Conservation (phyloP, 2,113 vertebrate species). For the Corythoichthys intestinalis region DNA sequence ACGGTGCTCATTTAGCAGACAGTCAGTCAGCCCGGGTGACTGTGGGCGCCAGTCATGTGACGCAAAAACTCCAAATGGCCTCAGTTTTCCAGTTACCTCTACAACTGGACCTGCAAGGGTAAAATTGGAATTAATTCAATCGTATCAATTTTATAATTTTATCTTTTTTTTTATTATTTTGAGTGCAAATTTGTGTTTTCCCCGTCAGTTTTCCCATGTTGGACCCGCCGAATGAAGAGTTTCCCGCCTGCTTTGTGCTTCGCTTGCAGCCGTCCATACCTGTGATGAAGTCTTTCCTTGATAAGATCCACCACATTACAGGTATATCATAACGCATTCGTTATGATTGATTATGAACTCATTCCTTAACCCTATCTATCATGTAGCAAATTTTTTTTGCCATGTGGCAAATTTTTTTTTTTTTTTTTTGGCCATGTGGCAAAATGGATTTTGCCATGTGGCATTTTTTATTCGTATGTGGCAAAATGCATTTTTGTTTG, state of each 20-base stretch:
- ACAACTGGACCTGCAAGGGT: conserved; percentile 62
- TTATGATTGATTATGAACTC: background rate
- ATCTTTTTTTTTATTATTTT: background rate
- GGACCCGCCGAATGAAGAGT: conserved; percentile 54
- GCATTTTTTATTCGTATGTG: no score
- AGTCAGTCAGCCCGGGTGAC: conserved; percentile 56
- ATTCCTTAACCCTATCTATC: no score
- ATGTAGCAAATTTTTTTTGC: no score
- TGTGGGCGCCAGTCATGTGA: conserved; percentile 27
- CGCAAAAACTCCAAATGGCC: conserved; percentile 56
- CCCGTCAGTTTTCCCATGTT: conserved; percentile 62
- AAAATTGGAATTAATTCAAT: background rate
- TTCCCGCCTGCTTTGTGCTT: conserved; percentile 76
- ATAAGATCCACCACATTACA: conserved; percentile 72
- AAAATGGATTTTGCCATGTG: no score
- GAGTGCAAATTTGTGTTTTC: background rate
- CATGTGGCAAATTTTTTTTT: no score
- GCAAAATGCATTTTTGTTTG: no score
- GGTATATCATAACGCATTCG: conserved; percentile 43
- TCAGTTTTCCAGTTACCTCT: conserved; percentile 61
- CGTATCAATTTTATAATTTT: no score
- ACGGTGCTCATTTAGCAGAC: conserved; percentile 1
- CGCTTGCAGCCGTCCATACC: conserved; percentile 72
- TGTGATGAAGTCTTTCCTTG: conserved; percentile 59
- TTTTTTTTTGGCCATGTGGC: no score